These are phyloP conservation scores for Poeciliopsis prolifica DNA, from an alignment of 2,113 vertebrate genomes.

Conservation along the genomic window DNA sequence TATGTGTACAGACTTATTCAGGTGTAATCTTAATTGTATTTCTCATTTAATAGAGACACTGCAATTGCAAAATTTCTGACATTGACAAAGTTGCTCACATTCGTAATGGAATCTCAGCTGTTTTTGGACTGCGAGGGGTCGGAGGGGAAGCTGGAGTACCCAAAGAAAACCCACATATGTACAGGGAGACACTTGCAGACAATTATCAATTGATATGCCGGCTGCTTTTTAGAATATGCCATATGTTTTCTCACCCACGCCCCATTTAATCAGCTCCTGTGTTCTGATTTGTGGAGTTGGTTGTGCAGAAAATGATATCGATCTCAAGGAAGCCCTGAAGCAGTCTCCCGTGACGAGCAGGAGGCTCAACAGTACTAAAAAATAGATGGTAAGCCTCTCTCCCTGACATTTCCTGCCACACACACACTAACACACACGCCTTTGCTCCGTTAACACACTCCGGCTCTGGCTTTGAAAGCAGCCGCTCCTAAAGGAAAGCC, in stretches of 20 bases:
- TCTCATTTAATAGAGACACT: too few species aligned
- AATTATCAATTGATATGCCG: not conserved
- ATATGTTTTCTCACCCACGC: not conserved
- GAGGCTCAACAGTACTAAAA: slow-evolving; percentile 69
- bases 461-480: slow-evolving; percentile 45
- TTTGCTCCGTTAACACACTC: slow-evolving; percentile 35
- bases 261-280: not conserved
- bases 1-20: too few species aligned
- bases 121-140: too few species aligned
- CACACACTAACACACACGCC: slow-evolving; percentile 41
- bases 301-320: slow-evolving; percentile 52
- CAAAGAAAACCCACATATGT: too few species aligned
- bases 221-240: too few species aligned
- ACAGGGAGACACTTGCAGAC: not conserved
- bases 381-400: slow-evolving; percentile 70
- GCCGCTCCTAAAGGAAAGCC: slow-evolving; percentile 34
- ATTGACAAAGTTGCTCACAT: too few species aligned
- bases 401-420: slow-evolving; percentile 64
- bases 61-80: too few species aligned
- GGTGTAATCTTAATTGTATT: too few species aligned
- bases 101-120: too few species aligned
- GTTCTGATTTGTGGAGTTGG: slow-evolving; percentile 29
- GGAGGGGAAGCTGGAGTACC: too few species aligned
- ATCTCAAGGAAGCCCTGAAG: slow-evolving; percentile 51
- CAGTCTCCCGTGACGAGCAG: slow-evolving; percentile 51